These are phyloP conservation scores for Gryon sp. DNA, from an alignment of 1,140 invertebrate species.

Conservation along the genomic window DNA sequence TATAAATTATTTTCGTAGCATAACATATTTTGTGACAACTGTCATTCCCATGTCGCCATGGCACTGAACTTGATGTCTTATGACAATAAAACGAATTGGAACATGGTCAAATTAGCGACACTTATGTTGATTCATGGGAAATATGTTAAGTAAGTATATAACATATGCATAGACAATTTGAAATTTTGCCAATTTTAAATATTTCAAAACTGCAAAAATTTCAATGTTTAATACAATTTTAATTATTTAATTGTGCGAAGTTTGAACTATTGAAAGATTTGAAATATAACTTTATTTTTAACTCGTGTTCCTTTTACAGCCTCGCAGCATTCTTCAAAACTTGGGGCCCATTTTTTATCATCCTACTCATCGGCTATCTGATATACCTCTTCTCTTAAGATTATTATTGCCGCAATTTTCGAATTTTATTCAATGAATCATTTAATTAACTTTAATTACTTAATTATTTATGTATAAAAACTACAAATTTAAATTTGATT, in stretches of 20 bases:
- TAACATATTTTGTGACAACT: slow-evolving; percentile 98
- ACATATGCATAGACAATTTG: not conserved
- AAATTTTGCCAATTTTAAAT: not conserved
- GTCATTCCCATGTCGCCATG: slow-evolving; percentile 97
- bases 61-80: slow-evolving; percentile 97
- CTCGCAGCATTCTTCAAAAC: slow-evolving; percentile 89
- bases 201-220: slow-evolving; percentile 11
- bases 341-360: slow-evolving; percentile 92
- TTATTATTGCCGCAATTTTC: no score
- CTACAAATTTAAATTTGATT: no score
- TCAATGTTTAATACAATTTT: slow-evolving; percentile 1
- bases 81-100: slow-evolving; percentile 88
- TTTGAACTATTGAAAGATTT: no score
- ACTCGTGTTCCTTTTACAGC: slow-evolving; percentile 82
- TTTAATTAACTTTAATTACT: no score
- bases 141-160: slow-evolving; percentile 87
- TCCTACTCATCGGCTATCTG: no score
- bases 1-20: slow-evolving; percentile 88
- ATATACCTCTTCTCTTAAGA: no score
- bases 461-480: no score
- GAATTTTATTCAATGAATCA: no score
- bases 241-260: not conserved
- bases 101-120: slow-evolving; percentile 94
- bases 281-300: no score
- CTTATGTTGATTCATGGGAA: slow-evolving; percentile 88